A percentile compares a stretch with the other conserved stretches of the same genome.
These are phyloP conservation scores for Sylvicapra grimmia DNA, from an alignment of 2,113 vertebrate genomes.

Conservation along the genomic window DNA sequence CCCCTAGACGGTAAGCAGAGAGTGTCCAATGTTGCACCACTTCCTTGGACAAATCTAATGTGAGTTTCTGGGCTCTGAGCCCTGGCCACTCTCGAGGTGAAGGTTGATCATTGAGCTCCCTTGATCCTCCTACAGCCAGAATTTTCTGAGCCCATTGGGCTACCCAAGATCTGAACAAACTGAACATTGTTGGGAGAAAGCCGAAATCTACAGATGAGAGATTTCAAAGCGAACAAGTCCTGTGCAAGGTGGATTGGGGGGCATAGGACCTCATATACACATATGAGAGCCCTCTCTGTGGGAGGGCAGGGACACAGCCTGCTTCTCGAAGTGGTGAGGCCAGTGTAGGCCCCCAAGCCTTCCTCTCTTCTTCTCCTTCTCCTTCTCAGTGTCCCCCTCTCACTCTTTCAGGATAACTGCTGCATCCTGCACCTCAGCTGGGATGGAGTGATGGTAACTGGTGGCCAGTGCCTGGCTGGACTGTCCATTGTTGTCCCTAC, in stretches of 20 bases:
- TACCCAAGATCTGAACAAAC: background rate
- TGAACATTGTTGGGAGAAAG: background rate
- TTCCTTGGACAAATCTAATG: background rate
- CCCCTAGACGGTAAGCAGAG: background rate
- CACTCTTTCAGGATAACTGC: background rate
- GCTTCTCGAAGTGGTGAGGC: background rate
- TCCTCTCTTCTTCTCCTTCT: background rate
- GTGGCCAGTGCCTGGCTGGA: fast-evolving
- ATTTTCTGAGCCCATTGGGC: fast-evolving
- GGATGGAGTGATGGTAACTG: fast-evolving
- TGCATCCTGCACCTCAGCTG: fast-evolving
- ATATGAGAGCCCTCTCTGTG: background rate
- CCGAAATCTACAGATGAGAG: background rate
- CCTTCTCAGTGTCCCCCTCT: background rate
- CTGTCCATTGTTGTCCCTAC: background rate
- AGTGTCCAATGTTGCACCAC: background rate
- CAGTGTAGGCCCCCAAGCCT: background rate
- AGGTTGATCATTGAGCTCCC: background rate
- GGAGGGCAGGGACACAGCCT: background rate
- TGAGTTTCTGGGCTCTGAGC: background rate
- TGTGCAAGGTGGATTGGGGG: fast-evolving
- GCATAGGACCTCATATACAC: fast-evolving
- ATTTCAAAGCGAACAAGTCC: fast-evolving
- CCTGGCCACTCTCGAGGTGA: no score
- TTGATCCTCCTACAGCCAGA: background rate